phyloP scores from a whole-genome alignment of 1,140 invertebrate genomes.

The Maniola jurtina region DNA sequence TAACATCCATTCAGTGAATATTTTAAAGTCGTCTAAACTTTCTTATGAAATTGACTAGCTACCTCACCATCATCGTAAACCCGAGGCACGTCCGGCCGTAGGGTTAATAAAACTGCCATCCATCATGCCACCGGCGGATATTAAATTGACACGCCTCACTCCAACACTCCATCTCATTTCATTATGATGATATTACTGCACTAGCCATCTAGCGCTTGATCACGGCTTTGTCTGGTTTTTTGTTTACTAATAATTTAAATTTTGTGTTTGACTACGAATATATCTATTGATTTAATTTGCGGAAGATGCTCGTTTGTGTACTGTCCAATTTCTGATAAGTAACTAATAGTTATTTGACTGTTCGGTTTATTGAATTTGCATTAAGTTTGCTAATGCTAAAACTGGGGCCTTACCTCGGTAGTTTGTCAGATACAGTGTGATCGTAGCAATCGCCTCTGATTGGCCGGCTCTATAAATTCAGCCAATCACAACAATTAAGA shows the following conservation, averaged over 20 bases:
- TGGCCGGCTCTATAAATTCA: too few species aligned
- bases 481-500: too few species aligned
- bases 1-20: constrained; percentile 1
- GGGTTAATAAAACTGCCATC: constrained; percentile 66
- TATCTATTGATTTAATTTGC: too few species aligned
- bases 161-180: constrained; percentile 55
- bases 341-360: too few species aligned
- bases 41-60: constrained; percentile 44
- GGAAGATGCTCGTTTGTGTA: too few species aligned
- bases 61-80: constrained; percentile 52
- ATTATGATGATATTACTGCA: constrained; percentile 50
- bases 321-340: too few species aligned
- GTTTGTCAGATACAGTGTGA: too few species aligned
- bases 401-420: too few species aligned
- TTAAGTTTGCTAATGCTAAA: too few species aligned
- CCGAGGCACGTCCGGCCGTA: constrained; percentile 46
- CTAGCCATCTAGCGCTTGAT: background rate
- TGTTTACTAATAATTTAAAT: background rate
- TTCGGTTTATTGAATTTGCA: too few species aligned
- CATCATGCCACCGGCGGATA: constrained; percentile 67
- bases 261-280: too few species aligned
- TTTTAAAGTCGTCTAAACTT: constrained; percentile 35
- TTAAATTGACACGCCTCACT: constrained; percentile 69
- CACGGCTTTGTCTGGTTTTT: background rate
- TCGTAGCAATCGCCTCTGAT: too few species aligned